A percentile compares a stretch with the other conserved stretches of the same genome.
Conservation (phyloP, 2,888 invertebrate species). For the Limulus polyphemus region DNA sequence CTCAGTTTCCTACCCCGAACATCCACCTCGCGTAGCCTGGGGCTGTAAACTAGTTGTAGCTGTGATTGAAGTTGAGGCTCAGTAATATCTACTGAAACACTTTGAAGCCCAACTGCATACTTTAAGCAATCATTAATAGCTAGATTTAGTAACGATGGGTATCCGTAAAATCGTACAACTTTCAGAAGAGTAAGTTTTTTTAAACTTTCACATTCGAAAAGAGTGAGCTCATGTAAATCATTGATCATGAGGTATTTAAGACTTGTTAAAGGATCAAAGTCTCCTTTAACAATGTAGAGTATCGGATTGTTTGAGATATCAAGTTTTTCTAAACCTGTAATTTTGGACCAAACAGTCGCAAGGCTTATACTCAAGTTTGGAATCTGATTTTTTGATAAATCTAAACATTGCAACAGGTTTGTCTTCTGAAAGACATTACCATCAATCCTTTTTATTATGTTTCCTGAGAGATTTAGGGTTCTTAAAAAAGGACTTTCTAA, state of each 20-base stretch:
- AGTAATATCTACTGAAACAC: conserved; percentile 71
- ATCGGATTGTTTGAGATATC: conserved; percentile 78
- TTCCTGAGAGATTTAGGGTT: conserved; percentile 61
- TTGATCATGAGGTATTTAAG: conserved; percentile 49
- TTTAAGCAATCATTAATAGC: conserved; percentile 75
- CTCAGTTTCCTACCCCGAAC: conserved; percentile 59
- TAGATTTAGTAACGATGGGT: conserved; percentile 54
- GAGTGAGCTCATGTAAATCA: conserved; percentile 53
- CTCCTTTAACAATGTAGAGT: conserved; percentile 56
- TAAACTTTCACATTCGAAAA: conserved; percentile 71
- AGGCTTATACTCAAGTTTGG: conserved; percentile 38
- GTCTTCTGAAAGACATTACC: conserved; percentile 60
- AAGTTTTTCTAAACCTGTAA: conserved; percentile 55
- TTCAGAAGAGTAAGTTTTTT: conserved; percentile 56
- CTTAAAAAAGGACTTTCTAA: conserved; percentile 70
- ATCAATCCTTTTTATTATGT: conserved; percentile 53
- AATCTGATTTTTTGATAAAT: conserved; percentile 57
- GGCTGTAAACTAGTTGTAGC: conserved; percentile 61
- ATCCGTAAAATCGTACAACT: conserved; percentile 55
- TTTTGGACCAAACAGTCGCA: conserved; percentile 53
- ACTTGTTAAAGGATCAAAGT: conserved; percentile 57
- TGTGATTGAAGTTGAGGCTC: conserved; percentile 58
- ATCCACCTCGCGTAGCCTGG: conserved; percentile 58
- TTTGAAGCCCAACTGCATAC: conserved; percentile 52
- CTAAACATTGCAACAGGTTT: conserved; percentile 61